A percentile compares a stretch with the other conserved stretches of the same genome.
These are phyloP conservation scores for Aramus guarauna DNA, from an alignment of 2,113 vertebrate genomes.

Conservation along the genomic window DNA sequence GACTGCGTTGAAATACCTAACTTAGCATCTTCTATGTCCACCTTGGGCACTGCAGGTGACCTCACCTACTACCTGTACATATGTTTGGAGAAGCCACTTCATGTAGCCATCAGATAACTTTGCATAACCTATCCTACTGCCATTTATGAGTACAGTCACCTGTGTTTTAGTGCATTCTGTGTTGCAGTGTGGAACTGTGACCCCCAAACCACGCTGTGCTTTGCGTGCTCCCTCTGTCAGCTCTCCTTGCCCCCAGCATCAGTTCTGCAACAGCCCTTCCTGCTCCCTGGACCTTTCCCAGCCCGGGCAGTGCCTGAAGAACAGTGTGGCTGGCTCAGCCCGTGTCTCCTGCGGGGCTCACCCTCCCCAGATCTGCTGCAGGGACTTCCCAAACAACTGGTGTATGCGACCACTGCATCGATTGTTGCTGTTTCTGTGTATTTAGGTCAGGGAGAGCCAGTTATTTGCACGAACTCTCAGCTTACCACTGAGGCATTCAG, in stretches of 20 bases:
- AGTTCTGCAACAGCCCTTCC: not conserved
- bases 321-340: not conserved
- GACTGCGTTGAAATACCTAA: not conserved
- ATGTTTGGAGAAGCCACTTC: not conserved
- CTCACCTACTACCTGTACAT: fast-evolving
- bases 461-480: not conserved
- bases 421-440: not conserved
- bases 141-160: not conserved
- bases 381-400: fast-evolving
- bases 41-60: not conserved
- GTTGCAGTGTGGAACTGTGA: not conserved
- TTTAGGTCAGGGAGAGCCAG: not conserved
- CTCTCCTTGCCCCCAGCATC: no score
- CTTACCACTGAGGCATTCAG: fast-evolving
- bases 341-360: not conserved
- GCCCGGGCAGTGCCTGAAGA: not conserved
- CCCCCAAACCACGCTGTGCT: not conserved
- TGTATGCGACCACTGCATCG: not conserved
- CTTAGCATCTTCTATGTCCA: not conserved
- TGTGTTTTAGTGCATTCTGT: not conserved
- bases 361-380: not conserved
- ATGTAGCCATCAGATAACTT: fast-evolving
- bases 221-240: not conserved
- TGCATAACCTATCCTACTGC: not conserved
- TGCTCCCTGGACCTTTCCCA: not conserved